Evolutionary conservation across 2,797 vertebrate species (phyloP).

Genomic region (Pelochelys cantorii): DNA sequence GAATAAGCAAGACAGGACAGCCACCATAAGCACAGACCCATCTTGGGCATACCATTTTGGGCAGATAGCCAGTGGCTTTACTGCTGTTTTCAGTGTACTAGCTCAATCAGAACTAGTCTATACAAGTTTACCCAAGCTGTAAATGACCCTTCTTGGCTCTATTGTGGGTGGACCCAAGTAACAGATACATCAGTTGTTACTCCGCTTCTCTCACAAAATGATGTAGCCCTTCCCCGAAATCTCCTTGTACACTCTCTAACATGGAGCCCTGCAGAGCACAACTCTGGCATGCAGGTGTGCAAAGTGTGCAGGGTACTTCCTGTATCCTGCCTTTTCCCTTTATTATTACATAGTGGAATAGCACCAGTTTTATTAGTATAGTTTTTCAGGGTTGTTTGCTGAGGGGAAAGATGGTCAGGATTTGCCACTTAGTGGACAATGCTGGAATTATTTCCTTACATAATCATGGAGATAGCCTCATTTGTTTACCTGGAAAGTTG

Average conservation of each 20-base stretch:
- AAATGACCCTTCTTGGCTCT: background rate
- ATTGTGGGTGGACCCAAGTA: background rate
- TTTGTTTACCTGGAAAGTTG: background rate
- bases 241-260: background rate
- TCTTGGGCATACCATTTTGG: background rate
- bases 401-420: background rate
- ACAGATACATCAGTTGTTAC: rapidly evolving
- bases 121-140: background rate
- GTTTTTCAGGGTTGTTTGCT: background rate
- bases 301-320: background rate
- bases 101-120: background rate
- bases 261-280: background rate
- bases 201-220: rapidly evolving
- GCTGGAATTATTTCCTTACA: background rate
- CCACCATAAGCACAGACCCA: background rate
- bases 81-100: background rate
- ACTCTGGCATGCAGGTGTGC: background rate
- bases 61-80: background rate
- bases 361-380: rapidly evolving
- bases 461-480: background rate
- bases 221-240: rapidly evolving
- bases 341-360: background rate
- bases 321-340: background rate
- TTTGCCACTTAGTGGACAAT: background rate
- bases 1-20: background rate